phyloP scores from a whole-genome alignment of 2,113 vertebrate species.

The Nycticorax nycticorax region DNA sequence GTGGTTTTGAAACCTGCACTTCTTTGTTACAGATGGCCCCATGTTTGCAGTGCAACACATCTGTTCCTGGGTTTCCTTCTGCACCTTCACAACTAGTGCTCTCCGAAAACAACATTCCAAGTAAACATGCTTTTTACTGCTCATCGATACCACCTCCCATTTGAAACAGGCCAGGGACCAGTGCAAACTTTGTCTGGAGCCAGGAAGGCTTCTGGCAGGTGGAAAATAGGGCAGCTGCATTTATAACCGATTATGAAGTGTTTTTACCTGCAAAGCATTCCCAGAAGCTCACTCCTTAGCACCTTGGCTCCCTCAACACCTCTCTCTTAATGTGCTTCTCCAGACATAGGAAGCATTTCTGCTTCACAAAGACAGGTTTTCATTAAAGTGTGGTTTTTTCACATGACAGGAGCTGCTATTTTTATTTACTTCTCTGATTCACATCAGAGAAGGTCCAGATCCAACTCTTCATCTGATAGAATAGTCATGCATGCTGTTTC shows the following conservation, averaged over 20 bases:
- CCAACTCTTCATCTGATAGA: background rate
- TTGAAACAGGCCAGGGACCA: background rate
- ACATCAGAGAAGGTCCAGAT: background rate
- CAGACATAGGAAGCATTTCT: background rate
- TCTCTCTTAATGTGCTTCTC: background rate
- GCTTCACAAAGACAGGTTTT: background rate
- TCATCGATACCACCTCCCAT: background rate
- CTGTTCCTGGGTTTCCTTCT: background rate
- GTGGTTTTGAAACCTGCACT: background rate
- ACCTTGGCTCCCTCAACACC: background rate
- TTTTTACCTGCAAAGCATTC: background rate
- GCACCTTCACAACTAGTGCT: background rate
- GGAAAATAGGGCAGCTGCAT: background rate
- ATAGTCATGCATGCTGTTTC: background rate
- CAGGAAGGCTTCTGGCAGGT: background rate
- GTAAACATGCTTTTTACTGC: background rate
- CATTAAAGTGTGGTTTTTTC: background rate
- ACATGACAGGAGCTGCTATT: background rate
- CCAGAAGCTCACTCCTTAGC: background rate
- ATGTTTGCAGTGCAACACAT: background rate
- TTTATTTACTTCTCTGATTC: background rate
- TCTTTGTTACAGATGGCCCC: fast-evolving
- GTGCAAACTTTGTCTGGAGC: background rate
- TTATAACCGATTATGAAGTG: background rate
- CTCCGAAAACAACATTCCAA: background rate